phyloP scores from a whole-genome alignment of 2,797 vertebrate species.

The Phrynocephalus forsythii region DNA sequence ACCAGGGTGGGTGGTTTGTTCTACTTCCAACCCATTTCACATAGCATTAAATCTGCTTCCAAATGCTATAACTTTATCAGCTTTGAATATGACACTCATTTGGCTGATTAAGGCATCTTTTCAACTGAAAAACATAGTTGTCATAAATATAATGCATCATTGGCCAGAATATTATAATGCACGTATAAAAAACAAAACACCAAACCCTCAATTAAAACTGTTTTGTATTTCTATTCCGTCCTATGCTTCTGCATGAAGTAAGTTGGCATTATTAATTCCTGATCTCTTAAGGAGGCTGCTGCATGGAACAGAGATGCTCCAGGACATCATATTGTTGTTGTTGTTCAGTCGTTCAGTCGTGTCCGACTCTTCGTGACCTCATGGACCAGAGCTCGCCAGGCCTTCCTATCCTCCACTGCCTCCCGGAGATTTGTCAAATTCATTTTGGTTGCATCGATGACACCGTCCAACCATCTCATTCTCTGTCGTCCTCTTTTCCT shows the following conservation, averaged over 20 bases:
- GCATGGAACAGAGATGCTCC: neutral
- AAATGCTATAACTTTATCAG: neutral
- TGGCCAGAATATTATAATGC: neutral
- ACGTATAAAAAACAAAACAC: neutral
- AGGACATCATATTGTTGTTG: conserved; percentile 6
- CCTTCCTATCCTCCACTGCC: too few species aligned
- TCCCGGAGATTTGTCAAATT: too few species aligned
- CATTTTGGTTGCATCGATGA: too few species aligned
- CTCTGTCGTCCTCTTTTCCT: too few species aligned
- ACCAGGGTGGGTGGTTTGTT: neutral
- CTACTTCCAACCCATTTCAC: neutral
- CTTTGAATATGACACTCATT: neutral
- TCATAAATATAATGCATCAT: neutral
- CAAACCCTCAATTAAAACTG: too few species aligned
- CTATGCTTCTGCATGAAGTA: too few species aligned
- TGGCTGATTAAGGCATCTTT: neutral
- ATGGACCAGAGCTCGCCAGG: too few species aligned
- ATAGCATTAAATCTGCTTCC: neutral
- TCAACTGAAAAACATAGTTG: neutral
- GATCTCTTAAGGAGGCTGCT: neutral
- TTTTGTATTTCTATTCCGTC: too few species aligned
- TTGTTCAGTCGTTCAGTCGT: too few species aligned
- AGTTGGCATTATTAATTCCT: neutral
- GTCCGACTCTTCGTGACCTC: too few species aligned
- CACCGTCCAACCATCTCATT: too few species aligned